phyloP scores from a whole-genome alignment of 92 coral and sea anemone species.

The Zoanthus solanderi region DNA sequence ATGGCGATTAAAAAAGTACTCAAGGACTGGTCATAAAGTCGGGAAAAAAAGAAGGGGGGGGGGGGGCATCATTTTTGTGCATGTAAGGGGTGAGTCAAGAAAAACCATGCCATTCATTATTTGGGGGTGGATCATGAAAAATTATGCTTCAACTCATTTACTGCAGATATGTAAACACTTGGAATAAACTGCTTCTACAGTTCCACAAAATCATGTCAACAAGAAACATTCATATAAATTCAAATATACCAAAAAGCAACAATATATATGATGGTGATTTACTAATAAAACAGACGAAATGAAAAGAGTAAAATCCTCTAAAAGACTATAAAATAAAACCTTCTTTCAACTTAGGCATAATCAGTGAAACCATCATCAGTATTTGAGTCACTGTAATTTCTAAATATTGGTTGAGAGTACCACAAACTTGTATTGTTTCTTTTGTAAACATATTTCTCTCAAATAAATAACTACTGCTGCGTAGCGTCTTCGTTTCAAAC shows the following conservation, averaged over 20 bases:
- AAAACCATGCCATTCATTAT: background rate
- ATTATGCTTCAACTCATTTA: background rate
- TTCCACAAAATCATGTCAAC: background rate
- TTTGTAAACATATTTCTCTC: conserved; percentile 1
- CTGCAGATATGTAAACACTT: conserved; percentile 5
- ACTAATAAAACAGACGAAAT: too few species aligned
- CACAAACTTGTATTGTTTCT: conserved; percentile 14
- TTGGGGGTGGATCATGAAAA: conserved; percentile 1
- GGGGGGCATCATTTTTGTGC: background rate
- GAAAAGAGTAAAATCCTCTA: too few species aligned
- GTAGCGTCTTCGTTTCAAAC: too few species aligned
- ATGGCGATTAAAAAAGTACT: too few species aligned
- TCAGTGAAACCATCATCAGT: background rate
- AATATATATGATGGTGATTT: too few species aligned
- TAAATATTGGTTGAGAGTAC: background rate
- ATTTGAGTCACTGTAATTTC: background rate
- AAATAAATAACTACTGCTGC: too few species aligned
- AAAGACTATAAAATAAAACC: too few species aligned
- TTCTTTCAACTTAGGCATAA: background rate
- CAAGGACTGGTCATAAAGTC: background rate
- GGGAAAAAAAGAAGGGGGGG: background rate
- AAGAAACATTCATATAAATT: too few species aligned
- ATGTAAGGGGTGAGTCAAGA: background rate
- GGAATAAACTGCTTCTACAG: conserved; percentile 12
- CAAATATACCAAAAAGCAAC: too few species aligned